These are phyloP conservation scores for Smittia sp. DNA, from an alignment of 2,888 invertebrate species.

Conservation along the genomic window DNA sequence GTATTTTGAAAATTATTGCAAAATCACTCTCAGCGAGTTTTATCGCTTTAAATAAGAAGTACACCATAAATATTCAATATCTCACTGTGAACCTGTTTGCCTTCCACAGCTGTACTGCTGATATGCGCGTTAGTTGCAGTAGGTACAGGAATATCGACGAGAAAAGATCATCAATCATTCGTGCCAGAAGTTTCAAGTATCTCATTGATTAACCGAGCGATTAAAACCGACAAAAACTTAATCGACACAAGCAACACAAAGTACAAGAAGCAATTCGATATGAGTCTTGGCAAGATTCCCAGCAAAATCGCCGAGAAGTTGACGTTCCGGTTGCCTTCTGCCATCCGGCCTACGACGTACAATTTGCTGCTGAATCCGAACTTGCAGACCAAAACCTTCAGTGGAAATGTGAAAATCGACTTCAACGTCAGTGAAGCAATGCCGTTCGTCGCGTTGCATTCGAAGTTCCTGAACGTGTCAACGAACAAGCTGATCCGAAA, in stretches of 20 bases:
- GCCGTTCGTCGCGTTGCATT: slow-evolving; percentile 55
- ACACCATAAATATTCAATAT: neutral
- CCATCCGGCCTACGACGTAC: slow-evolving; percentile 62
- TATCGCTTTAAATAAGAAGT: no score
- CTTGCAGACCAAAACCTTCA: slow-evolving; percentile 59
- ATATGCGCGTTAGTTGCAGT: slow-evolving; percentile 28
- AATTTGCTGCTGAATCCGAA: slow-evolving; percentile 64
- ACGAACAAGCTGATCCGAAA: slow-evolving; percentile 52
- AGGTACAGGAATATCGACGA: slow-evolving; percentile 12
- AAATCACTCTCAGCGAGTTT: neutral
- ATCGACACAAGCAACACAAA: slow-evolving; percentile 28
- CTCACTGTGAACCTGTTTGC: neutral
- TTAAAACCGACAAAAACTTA: neutral
- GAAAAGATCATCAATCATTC: neutral
- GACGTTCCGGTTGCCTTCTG: slow-evolving; percentile 58
- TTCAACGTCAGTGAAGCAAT: slow-evolving; percentile 54
- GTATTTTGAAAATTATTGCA: no score
- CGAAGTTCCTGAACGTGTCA: slow-evolving; percentile 55
- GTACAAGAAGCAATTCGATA: neutral
- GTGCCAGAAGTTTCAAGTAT: slow-evolving; percentile 27
- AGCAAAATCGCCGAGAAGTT: slow-evolving; percentile 50
- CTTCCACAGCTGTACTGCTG: slow-evolving; percentile 20
- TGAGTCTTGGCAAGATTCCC: slow-evolving; percentile 43
- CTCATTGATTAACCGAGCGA: slow-evolving; percentile 15
- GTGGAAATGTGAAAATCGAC: slow-evolving; percentile 59